Evolutionary conservation across 2,888 invertebrate genomes (phyloP), one percentile per base, ranked within the genome.

Genomic region (Acheta domesticus): DNA sequence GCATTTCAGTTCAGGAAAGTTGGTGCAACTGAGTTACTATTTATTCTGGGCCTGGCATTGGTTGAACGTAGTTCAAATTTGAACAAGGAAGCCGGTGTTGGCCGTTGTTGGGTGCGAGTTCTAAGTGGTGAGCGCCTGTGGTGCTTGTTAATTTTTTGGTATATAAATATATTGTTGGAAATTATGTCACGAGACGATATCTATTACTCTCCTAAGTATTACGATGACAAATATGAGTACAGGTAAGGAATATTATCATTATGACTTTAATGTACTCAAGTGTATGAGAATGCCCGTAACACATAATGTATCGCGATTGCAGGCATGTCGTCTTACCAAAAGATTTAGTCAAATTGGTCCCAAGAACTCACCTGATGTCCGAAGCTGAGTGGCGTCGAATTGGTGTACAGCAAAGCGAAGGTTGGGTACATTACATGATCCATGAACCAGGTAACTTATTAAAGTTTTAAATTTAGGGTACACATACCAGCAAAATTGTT

Each of bases 391-490:
- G 98, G 98, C 91, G 98, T 85, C 89, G 92, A 80, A 93, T 98
- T 82, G 98, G 98, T 1, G 96, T 98, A 0, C 97, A 97, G 87
- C 98, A 98, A 87, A 97, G 97, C 84, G 94, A 95, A 84, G 98
- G 98, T 78, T 98, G 98, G 98, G 91, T 96, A 19, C 98, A 98
- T 87, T 98, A 98, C 84, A 97, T 98, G 97, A 93, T 93, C 83
- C 98, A 98, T 87, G 92, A 94, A 84, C 98, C 98, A 86, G 96
- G 96, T 95, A 76, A 23, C 11, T 75, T 75, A 23, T 20, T n/a
- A 2, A 11, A 19, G 21, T 74, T 74, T 16, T 73, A 19, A 12
- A n/a, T n/a, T 20, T 73, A 73, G n/a, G 16, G 11, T 5, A 4
- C 11, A 8, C 16, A 5, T 36, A n/a, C 1, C 14, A 76, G 19